Percentiles rank a stretch among this genome's conserved stretches.
These are phyloP conservation scores for Aurelia sp. DNA, from an alignment of 30 jellyfish, hydroid and myxozoan genomes.

Conservation along the genomic window DNA sequence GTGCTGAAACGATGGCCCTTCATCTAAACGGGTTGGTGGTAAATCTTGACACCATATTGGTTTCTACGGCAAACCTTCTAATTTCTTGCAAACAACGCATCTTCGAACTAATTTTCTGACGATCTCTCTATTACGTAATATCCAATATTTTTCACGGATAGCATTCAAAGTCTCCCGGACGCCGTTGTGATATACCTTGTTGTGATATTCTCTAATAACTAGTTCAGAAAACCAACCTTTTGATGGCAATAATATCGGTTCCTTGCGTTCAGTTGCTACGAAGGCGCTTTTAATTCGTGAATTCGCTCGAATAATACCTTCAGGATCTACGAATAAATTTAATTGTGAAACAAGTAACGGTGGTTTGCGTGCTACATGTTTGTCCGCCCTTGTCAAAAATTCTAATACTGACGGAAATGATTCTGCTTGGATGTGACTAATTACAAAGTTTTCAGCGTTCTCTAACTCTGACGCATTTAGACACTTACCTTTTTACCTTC, in stretches of 20 bases:
- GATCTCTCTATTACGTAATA: background rate
- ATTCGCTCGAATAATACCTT: background rate
- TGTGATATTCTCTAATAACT: slow-evolving; percentile 7
- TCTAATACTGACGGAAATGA: background rate
- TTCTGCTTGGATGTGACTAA: too few relatives aligned
- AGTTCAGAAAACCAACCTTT: background rate
- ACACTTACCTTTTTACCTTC: background rate
- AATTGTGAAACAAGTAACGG: slow-evolving; percentile 17
- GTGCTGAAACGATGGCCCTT: too few relatives aligned
- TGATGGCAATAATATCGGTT: slow-evolving; percentile 22
- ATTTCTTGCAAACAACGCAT: background rate
- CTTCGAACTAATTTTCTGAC: background rate
- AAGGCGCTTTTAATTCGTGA: background rate
- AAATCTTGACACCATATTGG: too few relatives aligned
- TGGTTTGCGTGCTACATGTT: background rate
- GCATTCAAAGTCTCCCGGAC: background rate
- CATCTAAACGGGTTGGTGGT: too few relatives aligned
- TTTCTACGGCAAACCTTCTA: background rate
- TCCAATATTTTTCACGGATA: background rate
- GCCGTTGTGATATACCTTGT: background rate
- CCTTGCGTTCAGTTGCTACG: background rate
- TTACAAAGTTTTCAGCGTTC: slow-evolving; percentile 1
- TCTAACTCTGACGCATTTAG: slow-evolving; percentile 7
- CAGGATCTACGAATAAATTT: background rate
- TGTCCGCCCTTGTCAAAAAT: slow-evolving; percentile 11